These are phyloP conservation scores for Channa maculata DNA, from an alignment of 2,113 vertebrate genomes.

Conservation along the genomic window DNA sequence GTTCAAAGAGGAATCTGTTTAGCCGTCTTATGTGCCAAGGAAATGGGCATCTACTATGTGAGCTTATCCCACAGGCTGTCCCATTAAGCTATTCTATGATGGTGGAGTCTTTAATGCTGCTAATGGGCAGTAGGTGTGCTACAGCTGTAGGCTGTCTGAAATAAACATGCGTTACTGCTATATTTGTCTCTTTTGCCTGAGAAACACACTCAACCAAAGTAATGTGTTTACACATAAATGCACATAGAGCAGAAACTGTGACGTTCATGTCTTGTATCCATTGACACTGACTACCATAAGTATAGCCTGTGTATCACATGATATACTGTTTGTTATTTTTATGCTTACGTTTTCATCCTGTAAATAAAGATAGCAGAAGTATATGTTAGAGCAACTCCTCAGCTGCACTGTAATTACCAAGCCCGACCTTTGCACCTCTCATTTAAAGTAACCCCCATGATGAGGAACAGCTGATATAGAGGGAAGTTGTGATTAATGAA, in stretches of 20 bases:
- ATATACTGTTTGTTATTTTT: neutral
- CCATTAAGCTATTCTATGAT: conserved; percentile 70
- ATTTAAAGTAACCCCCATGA: conserved; percentile 40
- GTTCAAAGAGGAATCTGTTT: conserved; percentile 34
- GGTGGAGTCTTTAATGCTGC: conserved; percentile 43
- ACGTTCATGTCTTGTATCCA: neutral
- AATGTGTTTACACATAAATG: conserved; percentile 21
- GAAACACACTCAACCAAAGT: conserved; percentile 22
- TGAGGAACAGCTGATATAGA: conserved; percentile 47
- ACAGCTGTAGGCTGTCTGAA: conserved; percentile 69
- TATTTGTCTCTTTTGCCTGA: conserved; percentile 58
- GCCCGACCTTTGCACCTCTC: conserved; percentile 26
- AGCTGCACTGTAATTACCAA: conserved; percentile 37
- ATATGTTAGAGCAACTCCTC: conserved; percentile 2
- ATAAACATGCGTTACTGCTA: conserved; percentile 69
- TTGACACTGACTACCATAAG: neutral
- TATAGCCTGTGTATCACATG: neutral
- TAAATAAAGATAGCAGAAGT: conserved; percentile 13
- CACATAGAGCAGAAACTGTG: conserved; percentile 4
- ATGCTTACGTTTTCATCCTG: neutral
- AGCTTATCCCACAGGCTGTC: conserved; percentile 62
- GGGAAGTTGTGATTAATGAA: conserved; percentile 46
- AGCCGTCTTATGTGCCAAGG: conserved; percentile 28
- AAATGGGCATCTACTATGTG: conserved; percentile 44
- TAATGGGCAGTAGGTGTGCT: conserved; percentile 52